Evolutionary conservation across 2,113 vertebrate genomes (phyloP).

Genomic region (Vireo altiloquus): DNA sequence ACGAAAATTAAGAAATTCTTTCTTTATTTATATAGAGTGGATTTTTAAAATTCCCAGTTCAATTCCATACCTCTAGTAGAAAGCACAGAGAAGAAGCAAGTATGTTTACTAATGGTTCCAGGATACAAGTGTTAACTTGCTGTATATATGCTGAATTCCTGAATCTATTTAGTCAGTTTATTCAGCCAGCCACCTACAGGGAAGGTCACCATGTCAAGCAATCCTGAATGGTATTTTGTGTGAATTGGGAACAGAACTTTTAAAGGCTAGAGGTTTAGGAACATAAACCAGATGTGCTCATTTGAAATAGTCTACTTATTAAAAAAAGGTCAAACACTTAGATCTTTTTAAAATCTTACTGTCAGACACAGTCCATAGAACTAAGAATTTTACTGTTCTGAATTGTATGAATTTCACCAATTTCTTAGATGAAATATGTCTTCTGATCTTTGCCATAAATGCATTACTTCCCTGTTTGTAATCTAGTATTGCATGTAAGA

Average conservation of each 20-base stretch:
- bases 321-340: slow-evolving; percentile 70
- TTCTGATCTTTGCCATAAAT: slow-evolving; percentile 25
- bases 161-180: slow-evolving; percentile 66
- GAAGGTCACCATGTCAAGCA: slow-evolving; percentile 73
- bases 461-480: background rate
- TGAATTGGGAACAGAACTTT: slow-evolving; percentile 73
- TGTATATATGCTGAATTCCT: slow-evolving; percentile 59
- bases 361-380: slow-evolving; percentile 59
- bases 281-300: slow-evolving; percentile 81
- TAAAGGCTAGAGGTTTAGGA: slow-evolving; percentile 74
- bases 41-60: background rate
- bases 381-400: slow-evolving; percentile 55
- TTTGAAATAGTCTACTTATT: slow-evolving; percentile 72
- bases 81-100: background rate
- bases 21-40: background rate
- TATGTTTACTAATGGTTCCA: slow-evolving; percentile 19
- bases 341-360: slow-evolving; percentile 73
- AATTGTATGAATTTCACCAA: background rate
- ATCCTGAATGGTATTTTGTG: slow-evolving; percentile 74
- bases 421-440: slow-evolving; percentile 12
- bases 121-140: slow-evolving; percentile 58
- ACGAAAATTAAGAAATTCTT: background rate
- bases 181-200: slow-evolving; percentile 67
- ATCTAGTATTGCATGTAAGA: background rate
- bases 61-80: background rate